Conservation (phyloP, 2,113 vertebrate species). For the Sinocyclocheilus anophthalmus region DNA sequence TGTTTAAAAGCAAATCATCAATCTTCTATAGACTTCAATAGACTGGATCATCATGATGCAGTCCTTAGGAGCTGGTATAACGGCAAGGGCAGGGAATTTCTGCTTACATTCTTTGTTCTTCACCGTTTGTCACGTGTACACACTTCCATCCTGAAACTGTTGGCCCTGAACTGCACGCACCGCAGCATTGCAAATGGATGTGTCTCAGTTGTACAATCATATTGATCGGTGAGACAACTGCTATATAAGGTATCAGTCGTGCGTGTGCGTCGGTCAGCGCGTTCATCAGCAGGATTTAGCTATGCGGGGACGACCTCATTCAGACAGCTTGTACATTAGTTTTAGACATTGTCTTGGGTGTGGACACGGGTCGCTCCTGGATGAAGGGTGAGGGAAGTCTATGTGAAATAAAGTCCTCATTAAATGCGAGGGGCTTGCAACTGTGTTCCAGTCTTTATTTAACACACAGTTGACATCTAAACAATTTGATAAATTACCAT, state of each 20-base stretch:
- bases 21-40: not conserved
- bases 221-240: constrained; percentile 20
- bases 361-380: no score
- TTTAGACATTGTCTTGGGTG: no score
- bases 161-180: not conserved
- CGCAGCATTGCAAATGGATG: constrained; percentile 9
- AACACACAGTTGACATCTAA: not conserved
- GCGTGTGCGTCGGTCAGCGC: no score
- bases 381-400: not conserved
- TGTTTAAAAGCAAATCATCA: not conserved
- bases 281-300: not conserved
- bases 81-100: not conserved
- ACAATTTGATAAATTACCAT: not conserved
- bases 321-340: no score
- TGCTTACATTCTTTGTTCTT: not conserved
- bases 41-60: not conserved
- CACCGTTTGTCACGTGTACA: not conserved
- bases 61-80: not conserved
- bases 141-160: constrained; percentile 15
- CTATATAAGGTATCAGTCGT: no score
- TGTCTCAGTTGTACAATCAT: constrained; percentile 9
- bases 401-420: not conserved
- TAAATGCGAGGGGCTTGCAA: not conserved
- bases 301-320: not conserved
- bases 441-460: not conserved